Evolutionary conservation across 2,888 invertebrate species (phyloP), one percentile per base, ranked within the genome.

Genomic region (Acronicta aceris): DNA sequence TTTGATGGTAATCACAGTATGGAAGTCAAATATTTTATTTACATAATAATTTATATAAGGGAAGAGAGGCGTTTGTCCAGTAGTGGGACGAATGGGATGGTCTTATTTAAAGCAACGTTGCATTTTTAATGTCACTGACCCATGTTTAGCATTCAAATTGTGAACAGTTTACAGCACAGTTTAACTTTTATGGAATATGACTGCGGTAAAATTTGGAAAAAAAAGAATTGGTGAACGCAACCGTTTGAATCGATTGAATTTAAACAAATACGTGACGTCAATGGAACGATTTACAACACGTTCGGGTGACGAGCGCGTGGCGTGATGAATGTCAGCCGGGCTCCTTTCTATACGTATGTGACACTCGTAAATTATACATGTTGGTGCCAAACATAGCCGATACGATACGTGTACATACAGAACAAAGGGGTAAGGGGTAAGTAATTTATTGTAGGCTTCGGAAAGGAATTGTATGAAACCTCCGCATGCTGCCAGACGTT

Each of bases 221-320:
- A 60, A 51, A 59, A 57, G 25, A 63, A 74, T 61, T 60, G 52
- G 55, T 49, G 46, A 57, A 53, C 69, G 60, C 52, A 64, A 55
- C 41, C 49, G 65, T 63, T 74, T 58, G 53, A 54, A 72, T 71
- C 71, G 65, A 74, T 78, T 74, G 65, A 71, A 71, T 76, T 66
- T 66, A 64, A 69, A 80, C 65, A 69, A 80, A 79, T 75, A 78
- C 71, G 75, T 74, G 74, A 74, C 64, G 65, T 63, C 66, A 74
- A 64, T 74, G 71, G 53, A 62, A 55, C 74, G 78, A 76, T 76
- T 78, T 78, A 82, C 81, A 74, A 72, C 73, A 73, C 73, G 77
- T 76, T 78, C 74, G 67, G 56, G 76, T 84, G 82, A 85, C 79
- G 84, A 81, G 78, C 76, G 78, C 63, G 64, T 55, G 66, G 68